A percentile compares a stretch with the other conserved stretches of the same genome.
Conservation (phyloP, 2,797 vertebrate species). For the Enteromius fasciolatus region DNA sequence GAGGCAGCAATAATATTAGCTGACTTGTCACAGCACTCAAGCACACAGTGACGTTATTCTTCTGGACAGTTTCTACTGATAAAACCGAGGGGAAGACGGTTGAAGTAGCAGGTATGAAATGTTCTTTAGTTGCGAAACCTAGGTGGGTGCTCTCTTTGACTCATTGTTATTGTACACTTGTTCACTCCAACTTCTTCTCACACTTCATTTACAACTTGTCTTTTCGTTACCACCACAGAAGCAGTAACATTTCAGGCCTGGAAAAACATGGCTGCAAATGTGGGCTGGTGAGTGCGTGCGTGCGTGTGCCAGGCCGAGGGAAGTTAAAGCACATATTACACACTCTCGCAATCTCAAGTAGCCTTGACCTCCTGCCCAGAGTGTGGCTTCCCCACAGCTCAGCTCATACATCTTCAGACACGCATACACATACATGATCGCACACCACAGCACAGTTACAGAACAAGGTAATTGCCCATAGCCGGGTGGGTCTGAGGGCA, state of each 20-base stretch:
- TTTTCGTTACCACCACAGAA: constrained; percentile 36
- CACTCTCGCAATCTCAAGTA: constrained; percentile 59
- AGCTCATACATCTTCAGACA: constrained; percentile 57
- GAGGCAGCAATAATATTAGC: constrained; percentile 59
- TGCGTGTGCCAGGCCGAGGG: constrained; percentile 13
- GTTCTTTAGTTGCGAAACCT: constrained; percentile 53
- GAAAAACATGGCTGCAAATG: constrained; percentile 22
- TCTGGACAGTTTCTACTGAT: constrained; percentile 12
- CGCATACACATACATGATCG: constrained; percentile 57
- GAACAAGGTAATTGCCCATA: constrained; percentile 70
- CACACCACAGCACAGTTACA: constrained; percentile 62
- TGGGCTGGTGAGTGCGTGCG: constrained; percentile 2
- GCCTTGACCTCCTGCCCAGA: constrained; percentile 68
- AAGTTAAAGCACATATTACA: constrained; percentile 58
- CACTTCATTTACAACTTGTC: constrained; percentile 38
- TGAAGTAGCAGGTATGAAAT: constrained; percentile 35
- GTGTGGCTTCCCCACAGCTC: constrained; percentile 58
- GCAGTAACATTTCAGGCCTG: constrained; percentile 1
- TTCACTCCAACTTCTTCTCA: background rate
- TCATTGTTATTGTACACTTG: background rate
- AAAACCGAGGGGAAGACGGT: background rate
- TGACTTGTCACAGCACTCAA: constrained; percentile 59
- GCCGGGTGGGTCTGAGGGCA: constrained; percentile 67
- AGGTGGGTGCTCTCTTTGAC: constrained; percentile 55
- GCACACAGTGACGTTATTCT: constrained; percentile 38